Conservation (phyloP, 2,888 invertebrate genomes). For the Tipula lateralis region DNA sequence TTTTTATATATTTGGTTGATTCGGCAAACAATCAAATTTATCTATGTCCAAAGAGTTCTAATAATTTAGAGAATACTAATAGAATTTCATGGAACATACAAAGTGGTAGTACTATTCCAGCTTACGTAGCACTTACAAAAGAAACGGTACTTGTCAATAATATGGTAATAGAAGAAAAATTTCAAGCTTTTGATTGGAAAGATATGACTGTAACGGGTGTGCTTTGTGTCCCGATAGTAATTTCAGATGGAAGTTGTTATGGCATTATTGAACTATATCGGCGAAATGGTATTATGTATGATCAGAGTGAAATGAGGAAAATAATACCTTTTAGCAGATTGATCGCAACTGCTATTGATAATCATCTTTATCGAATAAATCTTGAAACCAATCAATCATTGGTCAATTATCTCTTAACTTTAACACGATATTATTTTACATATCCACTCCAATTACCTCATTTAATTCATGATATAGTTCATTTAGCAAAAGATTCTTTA, state of each 20-base stretch:
- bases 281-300: conserved; percentile 31
- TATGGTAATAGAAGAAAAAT: conserved; percentile 51
- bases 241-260: conserved; percentile 45
- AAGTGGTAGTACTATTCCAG: conserved; percentile 53
- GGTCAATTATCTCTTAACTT: conserved; percentile 46
- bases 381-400: conserved; percentile 47
- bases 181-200: conserved; percentile 45
- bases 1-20: conserved; percentile 26
- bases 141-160: conserved; percentile 53
- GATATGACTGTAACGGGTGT: conserved; percentile 46
- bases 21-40: conserved; percentile 40
- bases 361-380: conserved; percentile 44
- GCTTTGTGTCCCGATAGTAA: conserved; percentile 49
- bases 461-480: not conserved
- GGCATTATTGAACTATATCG: conserved; percentile 48
- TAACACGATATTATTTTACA: conserved; percentile 42
- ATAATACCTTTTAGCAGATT: conserved; percentile 46
- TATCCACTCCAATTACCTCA: not conserved
- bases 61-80: not conserved
- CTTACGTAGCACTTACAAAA: conserved; percentile 56
- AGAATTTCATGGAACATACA: not conserved
- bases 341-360: conserved; percentile 49
- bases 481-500: not conserved
- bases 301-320: conserved; percentile 43
- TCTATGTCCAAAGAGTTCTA: not conserved